Conservation (phyloP, 2,797 vertebrate genomes). For the Meriones psammophilus region DNA sequence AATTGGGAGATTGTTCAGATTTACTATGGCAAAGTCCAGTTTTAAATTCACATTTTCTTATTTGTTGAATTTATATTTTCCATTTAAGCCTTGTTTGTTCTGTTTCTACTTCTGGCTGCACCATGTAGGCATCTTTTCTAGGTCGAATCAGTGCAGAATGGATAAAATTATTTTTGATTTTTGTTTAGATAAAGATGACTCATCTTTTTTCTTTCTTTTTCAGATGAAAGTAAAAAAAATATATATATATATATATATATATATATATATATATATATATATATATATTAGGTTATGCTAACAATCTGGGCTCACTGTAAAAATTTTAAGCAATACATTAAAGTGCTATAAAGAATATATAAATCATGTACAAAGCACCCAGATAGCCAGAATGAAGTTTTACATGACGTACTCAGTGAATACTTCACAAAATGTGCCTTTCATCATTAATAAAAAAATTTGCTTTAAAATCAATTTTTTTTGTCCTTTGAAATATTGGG, state of each 20-base stretch:
- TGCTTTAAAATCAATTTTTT: not conserved
- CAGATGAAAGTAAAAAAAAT: constrained; percentile 28
- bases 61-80: not conserved
- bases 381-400: not conserved
- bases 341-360: not conserved
- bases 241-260: not conserved
- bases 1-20: constrained; percentile 46
- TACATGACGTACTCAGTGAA: not conserved
- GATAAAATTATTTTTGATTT: constrained; percentile 9
- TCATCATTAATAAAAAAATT: not conserved
- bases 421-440: not conserved
- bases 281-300: not conserved
- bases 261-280: not conserved
- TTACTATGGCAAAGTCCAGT: not conserved
- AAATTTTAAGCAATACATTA: not conserved
- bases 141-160: not conserved
- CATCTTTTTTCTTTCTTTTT: constrained; percentile 24
- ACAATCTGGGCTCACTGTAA: not conserved
- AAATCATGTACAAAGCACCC: not conserved
- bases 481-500: not conserved
- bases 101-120: not conserved
- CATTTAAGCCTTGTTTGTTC: not conserved
- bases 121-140: constrained; percentile 21
- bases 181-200: constrained; percentile 22
- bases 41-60: constrained; percentile 48